Evolutionary conservation across 2,797 vertebrate genomes (phyloP), one percentile per base, ranked within the genome.

Genomic region (Austrolebias charrua): DNA sequence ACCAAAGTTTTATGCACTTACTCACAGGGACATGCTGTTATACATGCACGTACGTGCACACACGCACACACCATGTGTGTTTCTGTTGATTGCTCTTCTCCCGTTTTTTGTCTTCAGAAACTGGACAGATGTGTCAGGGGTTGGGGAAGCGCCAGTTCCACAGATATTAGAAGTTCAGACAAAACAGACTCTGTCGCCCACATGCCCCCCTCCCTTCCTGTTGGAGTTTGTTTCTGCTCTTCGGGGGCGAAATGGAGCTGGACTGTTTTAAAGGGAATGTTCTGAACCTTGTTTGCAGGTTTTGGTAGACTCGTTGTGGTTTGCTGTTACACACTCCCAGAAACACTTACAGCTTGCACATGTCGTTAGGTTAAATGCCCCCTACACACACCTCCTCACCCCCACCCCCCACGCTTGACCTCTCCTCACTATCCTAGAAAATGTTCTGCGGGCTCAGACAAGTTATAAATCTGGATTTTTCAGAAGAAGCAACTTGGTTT

Each of bases 271-370:
- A 77, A 78, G 64, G 63, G 80, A 87, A 88, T 71, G 75, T 86
- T 85, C 80, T 80, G 75, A 68, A 79, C 66, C 69, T 50, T 75
- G 76, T 88, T 81, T 85, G 81, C 77, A 50, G 83, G 79, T 71
- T 83, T 86, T 61, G 58, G 73, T 76, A 66, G 47, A 62, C 58
- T 51, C 57, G 69, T 64, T 71, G 38, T n/a, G 5, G 24, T 68
- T 35, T 12, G 29, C 53, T 1, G 9, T 59, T 57, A 63, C 72
- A 69, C 55, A 51, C 24, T 63, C 67, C n/a, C 66, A 64, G 43
- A 71, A 67, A 55, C 18, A 57, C 51, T 57, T 51, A 29, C 38
- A 42, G 46, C 64, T 84, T 70, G 72, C 69, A n/a, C n/a, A 68
- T 78, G 70, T 78, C 24, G 28, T 69, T 58, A 73, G 76, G 49